A percentile compares a stretch with the other conserved stretches of the same genome.
Evolutionary conservation across 1,140 invertebrate species (phyloP).

Genomic region (Drosophila erecta): DNA sequence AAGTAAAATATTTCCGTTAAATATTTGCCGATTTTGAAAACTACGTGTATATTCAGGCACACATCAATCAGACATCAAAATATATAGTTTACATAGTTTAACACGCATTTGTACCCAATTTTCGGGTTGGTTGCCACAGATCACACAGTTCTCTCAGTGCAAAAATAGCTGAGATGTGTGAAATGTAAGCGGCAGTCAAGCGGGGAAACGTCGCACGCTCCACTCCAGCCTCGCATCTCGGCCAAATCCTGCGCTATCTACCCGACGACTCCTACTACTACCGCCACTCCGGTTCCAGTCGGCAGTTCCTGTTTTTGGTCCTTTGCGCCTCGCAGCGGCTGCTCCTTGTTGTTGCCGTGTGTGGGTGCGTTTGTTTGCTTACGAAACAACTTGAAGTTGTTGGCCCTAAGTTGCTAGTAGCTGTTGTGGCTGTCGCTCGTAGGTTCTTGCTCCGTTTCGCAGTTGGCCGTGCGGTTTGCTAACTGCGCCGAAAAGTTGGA

Average conservation of each 20-base stretch:
- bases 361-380: conserved; percentile 75
- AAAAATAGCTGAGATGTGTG: conserved; percentile 39
- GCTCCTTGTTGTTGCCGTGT: conserved; percentile 52
- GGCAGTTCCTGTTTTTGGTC: conserved; percentile 26
- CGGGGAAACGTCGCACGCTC: conserved; percentile 13
- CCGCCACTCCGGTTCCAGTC: conserved; percentile 28
- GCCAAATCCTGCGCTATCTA: conserved; percentile 19
- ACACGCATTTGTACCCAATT: too few species aligned
- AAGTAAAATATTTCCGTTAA: too few species aligned
- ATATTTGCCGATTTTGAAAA: too few species aligned
- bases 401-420: conserved; percentile 75
- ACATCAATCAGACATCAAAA: too few species aligned
- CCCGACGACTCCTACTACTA: not conserved
- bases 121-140: too few species aligned
- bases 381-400: conserved; percentile 76
- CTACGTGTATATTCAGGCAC: too few species aligned
- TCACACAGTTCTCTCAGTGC: conserved; percentile 1
- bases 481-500: conserved; percentile 69
- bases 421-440: conserved; percentile 67
- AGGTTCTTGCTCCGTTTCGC: conserved; percentile 49
- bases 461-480: conserved; percentile 74
- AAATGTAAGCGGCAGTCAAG: conserved; percentile 43
- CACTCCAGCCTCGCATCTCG: conserved; percentile 24
- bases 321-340: conserved; percentile 5
- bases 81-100: too few species aligned